These are phyloP conservation scores for Phasia obesa DNA, from an alignment of 2,888 invertebrate species.

Conservation along the genomic window DNA sequence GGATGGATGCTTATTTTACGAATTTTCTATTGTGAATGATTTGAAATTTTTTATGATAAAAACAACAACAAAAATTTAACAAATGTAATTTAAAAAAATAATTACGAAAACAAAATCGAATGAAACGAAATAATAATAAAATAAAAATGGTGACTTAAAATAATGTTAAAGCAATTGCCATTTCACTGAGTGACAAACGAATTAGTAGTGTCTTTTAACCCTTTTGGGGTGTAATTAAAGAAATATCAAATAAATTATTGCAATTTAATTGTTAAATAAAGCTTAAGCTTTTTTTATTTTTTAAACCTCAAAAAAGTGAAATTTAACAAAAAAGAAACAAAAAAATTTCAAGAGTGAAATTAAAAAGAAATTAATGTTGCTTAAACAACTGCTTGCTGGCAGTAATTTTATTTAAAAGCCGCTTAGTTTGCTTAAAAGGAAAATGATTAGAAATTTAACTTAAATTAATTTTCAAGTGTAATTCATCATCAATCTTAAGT, in stretches of 20 bases:
- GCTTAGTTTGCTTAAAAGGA: too few relatives aligned
- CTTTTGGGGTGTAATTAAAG: conserved; percentile 40
- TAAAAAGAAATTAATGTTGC: too few relatives aligned
- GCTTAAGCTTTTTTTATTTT: conserved; percentile 17
- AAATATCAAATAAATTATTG: conserved; percentile 28
- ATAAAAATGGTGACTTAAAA: conserved; percentile 45
- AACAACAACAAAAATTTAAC: too few relatives aligned
- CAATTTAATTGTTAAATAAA: conserved; percentile 22
- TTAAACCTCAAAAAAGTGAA: conserved; percentile 40
- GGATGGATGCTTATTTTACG: conserved; percentile 9
- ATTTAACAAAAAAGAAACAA: conserved; percentile 14
- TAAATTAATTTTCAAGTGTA: conserved; percentile 14
- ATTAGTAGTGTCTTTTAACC: conserved; percentile 40
- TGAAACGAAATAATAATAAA: not conserved
- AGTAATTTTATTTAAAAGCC: conserved; percentile 21
- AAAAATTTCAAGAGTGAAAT: too few relatives aligned
- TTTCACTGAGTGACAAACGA: conserved; percentile 37
- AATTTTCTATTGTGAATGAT: conserved; percentile 56
- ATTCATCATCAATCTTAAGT: not conserved
- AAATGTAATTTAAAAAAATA: not conserved
- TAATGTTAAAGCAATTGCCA: conserved; percentile 20
- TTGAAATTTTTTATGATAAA: conserved; percentile 10
- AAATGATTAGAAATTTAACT: too few relatives aligned
- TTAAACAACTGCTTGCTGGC: conserved; percentile 11
- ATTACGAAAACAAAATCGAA: conserved; percentile 1